A percentile compares a stretch with the other conserved stretches of the same genome.
Conservation (phyloP, 2,113 vertebrate species). For the Pyrgilauda ruficollis region DNA sequence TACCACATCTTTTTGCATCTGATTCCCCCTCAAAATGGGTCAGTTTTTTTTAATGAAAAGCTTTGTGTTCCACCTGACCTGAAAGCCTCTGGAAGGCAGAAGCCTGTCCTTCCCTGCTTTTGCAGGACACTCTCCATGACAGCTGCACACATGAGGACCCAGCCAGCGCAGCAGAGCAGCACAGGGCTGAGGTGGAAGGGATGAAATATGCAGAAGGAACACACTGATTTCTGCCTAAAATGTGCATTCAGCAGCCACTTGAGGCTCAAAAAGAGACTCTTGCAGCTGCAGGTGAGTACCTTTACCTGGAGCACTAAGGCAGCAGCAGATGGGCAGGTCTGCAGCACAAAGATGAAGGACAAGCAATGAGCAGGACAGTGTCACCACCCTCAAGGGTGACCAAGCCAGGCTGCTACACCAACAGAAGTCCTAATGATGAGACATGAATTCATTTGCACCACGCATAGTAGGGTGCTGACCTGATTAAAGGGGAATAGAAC, state of each 20-base stretch:
- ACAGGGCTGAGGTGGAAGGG: not conserved
- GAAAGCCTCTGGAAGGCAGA: not conserved
- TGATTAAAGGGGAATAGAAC: not conserved
- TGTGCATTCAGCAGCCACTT: not conserved
- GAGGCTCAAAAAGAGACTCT: not conserved
- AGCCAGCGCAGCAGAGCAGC: not conserved
- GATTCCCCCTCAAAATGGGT: not conserved
- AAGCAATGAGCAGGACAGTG: not conserved
- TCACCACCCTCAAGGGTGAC: not conserved
- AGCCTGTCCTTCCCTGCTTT: not conserved
- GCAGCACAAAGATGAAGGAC: not conserved
- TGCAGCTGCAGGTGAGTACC: not conserved
- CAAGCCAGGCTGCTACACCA: not conserved
- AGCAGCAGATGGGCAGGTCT: not conserved
- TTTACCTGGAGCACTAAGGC: not conserved
- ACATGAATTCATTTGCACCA: not conserved
- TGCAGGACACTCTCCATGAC: not conserved
- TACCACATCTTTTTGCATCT: not conserved
- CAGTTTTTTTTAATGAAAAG: not conserved
- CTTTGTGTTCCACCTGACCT: not conserved
- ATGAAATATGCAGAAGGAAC: not conserved
- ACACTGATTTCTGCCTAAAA: not conserved
- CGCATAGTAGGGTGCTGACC: not conserved
- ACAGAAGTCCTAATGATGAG: not conserved
- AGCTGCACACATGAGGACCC: accelerated